Percentiles rank a stretch among this genome's conserved stretches.
Conservation (phyloP, 2,113 vertebrate species). For the Nansenia antarctica region DNA sequence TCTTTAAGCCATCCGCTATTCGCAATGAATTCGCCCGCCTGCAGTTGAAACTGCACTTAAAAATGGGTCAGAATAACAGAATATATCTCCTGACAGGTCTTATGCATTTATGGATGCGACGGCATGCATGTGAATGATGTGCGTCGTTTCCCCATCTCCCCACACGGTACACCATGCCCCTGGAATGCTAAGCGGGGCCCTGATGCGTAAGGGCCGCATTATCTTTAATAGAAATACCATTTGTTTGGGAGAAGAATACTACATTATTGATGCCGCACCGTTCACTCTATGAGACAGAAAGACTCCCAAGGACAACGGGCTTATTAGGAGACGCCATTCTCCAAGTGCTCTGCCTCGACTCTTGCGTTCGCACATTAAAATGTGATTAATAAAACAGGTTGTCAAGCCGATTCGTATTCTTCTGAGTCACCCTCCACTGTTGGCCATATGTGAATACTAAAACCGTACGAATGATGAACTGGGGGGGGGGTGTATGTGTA, state of each 20-base stretch:
- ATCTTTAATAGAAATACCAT: constrained; percentile 17
- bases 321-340: constrained; percentile 45
- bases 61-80: neutral
- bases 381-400: constrained; percentile 51
- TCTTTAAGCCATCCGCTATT: too few species aligned
- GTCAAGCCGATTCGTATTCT: constrained; percentile 22
- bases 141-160: neutral
- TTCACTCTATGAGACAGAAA: constrained; percentile 51
- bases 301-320: constrained; percentile 54
- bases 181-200: constrained; percentile 11
- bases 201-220: neutral
- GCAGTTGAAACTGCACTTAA: constrained; percentile 13
- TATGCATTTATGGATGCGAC: constrained; percentile 37
- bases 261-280: constrained; percentile 62
- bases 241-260: constrained; percentile 42
- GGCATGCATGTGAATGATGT: constrained; percentile 21
- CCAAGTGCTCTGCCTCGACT: constrained; percentile 27
- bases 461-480: neutral
- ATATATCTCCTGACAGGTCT: neutral
- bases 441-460: neutral
- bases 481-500: neutral
- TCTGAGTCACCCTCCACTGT: neutral
- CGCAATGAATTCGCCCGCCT: neutral
- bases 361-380: constrained; percentile 38
- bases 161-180: neutral